Conservation (phyloP, 2,797 vertebrate genomes). For the Platyrinchus mystaceus region DNA sequence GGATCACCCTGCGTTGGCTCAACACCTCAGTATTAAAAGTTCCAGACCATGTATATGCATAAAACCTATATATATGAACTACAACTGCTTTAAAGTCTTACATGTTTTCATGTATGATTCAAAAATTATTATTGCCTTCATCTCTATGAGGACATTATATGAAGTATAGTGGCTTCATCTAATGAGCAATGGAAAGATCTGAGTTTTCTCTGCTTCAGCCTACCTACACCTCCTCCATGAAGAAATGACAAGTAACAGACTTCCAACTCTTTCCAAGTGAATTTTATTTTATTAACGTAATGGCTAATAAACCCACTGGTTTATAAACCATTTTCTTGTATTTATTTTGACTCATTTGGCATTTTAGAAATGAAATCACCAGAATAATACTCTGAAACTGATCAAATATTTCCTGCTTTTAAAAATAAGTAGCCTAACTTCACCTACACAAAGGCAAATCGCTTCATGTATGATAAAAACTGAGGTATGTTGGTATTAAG, state of each 20-base stretch:
- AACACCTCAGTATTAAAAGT: background rate
- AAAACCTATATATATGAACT: background rate
- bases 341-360: background rate
- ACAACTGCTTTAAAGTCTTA: background rate
- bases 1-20: background rate
- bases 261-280: background rate
- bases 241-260: background rate
- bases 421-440: background rate
- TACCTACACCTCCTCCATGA: background rate
- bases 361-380: conserved; percentile 1
- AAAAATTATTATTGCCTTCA: background rate
- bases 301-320: background rate
- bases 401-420: background rate
- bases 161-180: background rate
- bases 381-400: background rate
- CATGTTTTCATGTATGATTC: background rate
- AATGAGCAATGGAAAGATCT: background rate
- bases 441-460: background rate
- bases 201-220: background rate
- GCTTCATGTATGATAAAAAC: background rate
- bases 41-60: background rate
- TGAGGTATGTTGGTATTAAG: background rate
- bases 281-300: background rate
- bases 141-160: background rate
- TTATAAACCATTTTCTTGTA: background rate